Base-by-base conservation (phyloP, 1,140 invertebrate genomes). In the Anagrus nilaparvatae region DNA sequence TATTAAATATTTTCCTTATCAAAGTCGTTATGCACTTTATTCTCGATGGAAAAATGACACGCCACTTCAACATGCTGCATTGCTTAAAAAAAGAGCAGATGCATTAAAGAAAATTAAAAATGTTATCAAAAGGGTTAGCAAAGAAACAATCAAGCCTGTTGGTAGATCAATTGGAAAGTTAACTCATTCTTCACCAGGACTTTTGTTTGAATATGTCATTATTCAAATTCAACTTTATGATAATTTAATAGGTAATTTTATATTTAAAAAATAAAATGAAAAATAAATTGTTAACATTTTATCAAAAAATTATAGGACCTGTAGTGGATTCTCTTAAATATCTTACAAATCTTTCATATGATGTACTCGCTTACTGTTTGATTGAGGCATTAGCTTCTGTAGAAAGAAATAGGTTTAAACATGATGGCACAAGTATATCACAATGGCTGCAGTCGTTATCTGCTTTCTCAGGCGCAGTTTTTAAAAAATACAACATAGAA, bases 321-420 rank as follows among this genome's bases (percentile, higher is more conserved):
- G 94, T 99, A 9, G 95, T 99, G 23, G 97, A 99, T 63, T 93
- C 94, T 1, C 74, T 99, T 25, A 97, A 97, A 69, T 99, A 93
- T 68, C 72, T 99, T 50, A 97, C 93, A 18, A 84, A 82, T 40
- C 72, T 99, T 29, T 96, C 94, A 0, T 96, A 97, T 58, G 97
- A 99, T 66, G 85, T 98, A 38, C 72, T 99, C 44, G 85, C 90
- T 9, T 99, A 88, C 67, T 98, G 92, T 69, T 73, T 99, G 21
- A 83, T 99, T 37, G 94, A 98, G 67, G 85, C 88, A 24, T 71
- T 99, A 46, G 81, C 84, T 3, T 70, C 76, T 42, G 76, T 76
- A n/a, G 75, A 79, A 50, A 79, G 77, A 51, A 82, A 84, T 52
- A 71, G 82, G 30, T 79, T 84, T 46, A 93, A 94, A 59, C 81